Evolutionary conservation across 1,140 invertebrate genomes (phyloP), one percentile per base, ranked within the genome.

Genomic region (Drosophila bocqueti): DNA sequence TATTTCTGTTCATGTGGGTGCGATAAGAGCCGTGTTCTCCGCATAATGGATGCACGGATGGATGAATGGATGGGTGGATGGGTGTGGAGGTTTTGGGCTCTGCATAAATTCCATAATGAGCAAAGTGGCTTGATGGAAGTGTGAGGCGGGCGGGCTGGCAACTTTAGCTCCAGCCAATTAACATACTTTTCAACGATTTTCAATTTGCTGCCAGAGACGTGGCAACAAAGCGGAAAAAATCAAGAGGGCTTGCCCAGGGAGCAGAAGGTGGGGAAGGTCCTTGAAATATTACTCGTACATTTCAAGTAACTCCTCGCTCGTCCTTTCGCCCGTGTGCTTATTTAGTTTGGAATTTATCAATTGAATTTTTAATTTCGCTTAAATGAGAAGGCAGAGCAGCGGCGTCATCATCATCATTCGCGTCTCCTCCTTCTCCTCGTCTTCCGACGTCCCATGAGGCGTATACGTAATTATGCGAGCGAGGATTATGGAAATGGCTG

Each of bases 381-480:
- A 79, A 86, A 86, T 76, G 68, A 75, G 63, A 61, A 50, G 60
- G 54, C 38, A 59, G 47, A 64, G 21, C 63, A 40, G 47, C 50
- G 40, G 49, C 52, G 61, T 21, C 58, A 15, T 42, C 68, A 15
- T 34, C 54, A 73, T 58, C 67, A 26, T 55, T 69, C 18, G 40
- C 49, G 21, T 69, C n/a, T n/a, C n/a, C n/a, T n/a, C 18, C 31
- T 24, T 63, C 49, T 40, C 45, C 52, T 18, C 55, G 40, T 45
- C 21, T 46, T 31, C 42, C 45, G 67, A 43, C 59, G 74, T 63
- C 62, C 72, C 83, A 87, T 61, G 81, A 60, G 73, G 84, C 84
- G 84, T 87, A 89, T 89, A 83, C 84, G 77, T 80, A 89, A 89
- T 87, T 87, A 87, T 83, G 63, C 81, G 68, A 69, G 46, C 57